Evolutionary conservation across 2,888 invertebrate genomes (phyloP).

Genomic region (Pinctada fucata): DNA sequence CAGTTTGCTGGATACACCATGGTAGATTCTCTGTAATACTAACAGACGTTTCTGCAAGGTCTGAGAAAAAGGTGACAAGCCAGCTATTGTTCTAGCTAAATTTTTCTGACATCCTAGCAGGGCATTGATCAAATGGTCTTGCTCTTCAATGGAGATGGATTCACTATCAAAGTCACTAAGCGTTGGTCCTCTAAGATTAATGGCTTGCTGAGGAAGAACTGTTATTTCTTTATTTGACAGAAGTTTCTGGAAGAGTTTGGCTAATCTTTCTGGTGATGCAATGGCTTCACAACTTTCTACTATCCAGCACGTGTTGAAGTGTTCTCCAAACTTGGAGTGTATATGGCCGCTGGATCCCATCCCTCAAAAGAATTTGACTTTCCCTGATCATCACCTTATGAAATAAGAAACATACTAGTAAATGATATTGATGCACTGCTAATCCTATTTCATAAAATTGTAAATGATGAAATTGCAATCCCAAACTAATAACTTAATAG

Average conservation of each 20-base stretch:
- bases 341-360: constrained; percentile 21
- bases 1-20: constrained; percentile 80
- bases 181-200: constrained; percentile 73
- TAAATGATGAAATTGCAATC: no score
- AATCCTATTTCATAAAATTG: no score
- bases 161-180: constrained; percentile 81
- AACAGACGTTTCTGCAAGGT: constrained; percentile 80
- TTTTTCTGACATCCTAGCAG: constrained; percentile 80
- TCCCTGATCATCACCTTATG: no score
- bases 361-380: no score
- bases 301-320: constrained; percentile 81
- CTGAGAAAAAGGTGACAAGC: constrained; percentile 81
- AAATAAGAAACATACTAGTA: no score
- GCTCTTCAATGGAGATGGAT: constrained; percentile 77
- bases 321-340: constrained; percentile 80
- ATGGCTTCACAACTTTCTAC: constrained; percentile 80
- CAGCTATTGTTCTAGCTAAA: constrained; percentile 80
- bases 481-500: no score
- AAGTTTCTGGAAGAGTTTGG: constrained; percentile 80
- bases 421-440: no score
- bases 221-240: constrained; percentile 78
- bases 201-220: constrained; percentile 67
- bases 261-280: constrained; percentile 79
- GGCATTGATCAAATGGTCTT: constrained; percentile 80
- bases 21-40: constrained; percentile 81